phyloP scores from a whole-genome alignment of 2,797 vertebrate genomes.

The Tokudaia muenninki region DNA sequence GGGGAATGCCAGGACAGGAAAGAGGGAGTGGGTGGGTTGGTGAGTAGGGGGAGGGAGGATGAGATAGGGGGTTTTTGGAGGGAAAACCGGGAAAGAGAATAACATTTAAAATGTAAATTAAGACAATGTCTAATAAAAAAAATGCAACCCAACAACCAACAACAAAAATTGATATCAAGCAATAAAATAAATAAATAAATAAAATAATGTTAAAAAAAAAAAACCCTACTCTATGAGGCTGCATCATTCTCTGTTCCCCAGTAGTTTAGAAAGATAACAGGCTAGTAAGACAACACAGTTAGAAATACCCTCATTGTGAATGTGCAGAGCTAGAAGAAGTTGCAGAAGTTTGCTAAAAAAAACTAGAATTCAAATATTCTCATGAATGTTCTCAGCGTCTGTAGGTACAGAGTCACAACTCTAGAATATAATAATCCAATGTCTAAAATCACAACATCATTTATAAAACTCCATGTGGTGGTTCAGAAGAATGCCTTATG shows the following conservation, averaged over 20 bases:
- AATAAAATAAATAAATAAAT: too few species aligned
- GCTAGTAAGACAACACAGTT: background rate
- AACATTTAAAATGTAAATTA: too few species aligned
- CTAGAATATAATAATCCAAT: background rate
- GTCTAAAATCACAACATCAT: background rate
- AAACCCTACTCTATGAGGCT: background rate
- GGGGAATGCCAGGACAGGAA: too few species aligned
- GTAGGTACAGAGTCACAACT: background rate
- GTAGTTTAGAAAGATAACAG: conserved; percentile 6
- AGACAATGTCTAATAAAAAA: too few species aligned
- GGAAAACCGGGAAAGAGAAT: too few species aligned
- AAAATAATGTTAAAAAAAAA: too few species aligned
- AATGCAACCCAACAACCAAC: too few species aligned
- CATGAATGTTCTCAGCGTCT: conserved; percentile 4
- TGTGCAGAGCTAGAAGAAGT: background rate
- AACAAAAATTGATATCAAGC: too few species aligned
- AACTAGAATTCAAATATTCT: conserved; percentile 36
- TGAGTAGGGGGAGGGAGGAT: too few species aligned
- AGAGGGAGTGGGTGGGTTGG: too few species aligned
- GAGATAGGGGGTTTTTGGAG: too few species aligned
- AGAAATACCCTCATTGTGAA: background rate
- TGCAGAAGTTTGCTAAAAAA: background rate
- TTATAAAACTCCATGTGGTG: conserved; percentile 13
- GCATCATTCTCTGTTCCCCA: background rate
- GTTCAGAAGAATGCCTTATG: background rate